phyloP scores from a whole-genome alignment of 2,888 invertebrate species.

The Eupithecia centaureata region DNA sequence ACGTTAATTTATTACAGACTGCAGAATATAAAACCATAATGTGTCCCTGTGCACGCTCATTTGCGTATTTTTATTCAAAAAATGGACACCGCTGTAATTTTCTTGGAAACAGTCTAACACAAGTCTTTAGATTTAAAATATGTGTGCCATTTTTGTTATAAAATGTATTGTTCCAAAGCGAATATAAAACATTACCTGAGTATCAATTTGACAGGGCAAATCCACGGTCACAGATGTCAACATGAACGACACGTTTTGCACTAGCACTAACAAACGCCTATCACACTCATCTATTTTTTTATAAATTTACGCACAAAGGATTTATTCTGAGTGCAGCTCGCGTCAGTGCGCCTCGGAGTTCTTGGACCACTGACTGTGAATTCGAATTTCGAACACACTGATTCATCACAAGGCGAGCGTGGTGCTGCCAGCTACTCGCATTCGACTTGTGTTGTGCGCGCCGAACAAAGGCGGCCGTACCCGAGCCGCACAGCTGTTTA shows the following conservation, averaged over 20 bases:
- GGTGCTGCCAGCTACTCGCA: conserved; percentile 33
- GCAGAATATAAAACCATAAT: neutral
- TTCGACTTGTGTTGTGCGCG: conserved; percentile 47
- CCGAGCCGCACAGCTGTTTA: conserved; percentile 78
- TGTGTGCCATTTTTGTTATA: neutral
- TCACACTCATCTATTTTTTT: conserved; percentile 51
- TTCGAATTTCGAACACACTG: conserved; percentile 38
- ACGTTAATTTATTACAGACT: neutral
- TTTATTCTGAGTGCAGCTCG: conserved; percentile 51
- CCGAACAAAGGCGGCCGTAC: conserved; percentile 69
- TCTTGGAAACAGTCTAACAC: neutral
- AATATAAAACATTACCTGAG: conserved; percentile 46
- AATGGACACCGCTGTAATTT: neutral
- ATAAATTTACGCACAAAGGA: conserved; percentile 55
- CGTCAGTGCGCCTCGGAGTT: conserved; percentile 41
- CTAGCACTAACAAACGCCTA: conserved; percentile 53
- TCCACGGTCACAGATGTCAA: conserved; percentile 50
- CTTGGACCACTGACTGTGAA: conserved; percentile 35
- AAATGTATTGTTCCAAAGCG: neutral
- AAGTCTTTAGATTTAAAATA: neutral
- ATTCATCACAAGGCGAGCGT: conserved; percentile 55
- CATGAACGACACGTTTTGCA: conserved; percentile 40
- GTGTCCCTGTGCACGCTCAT: neutral
- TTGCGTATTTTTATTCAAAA: neutral
- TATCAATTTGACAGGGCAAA: conserved; percentile 48